Conservation (phyloP, 1,140 invertebrate species). For the Gryllus bimaculatus region DNA sequence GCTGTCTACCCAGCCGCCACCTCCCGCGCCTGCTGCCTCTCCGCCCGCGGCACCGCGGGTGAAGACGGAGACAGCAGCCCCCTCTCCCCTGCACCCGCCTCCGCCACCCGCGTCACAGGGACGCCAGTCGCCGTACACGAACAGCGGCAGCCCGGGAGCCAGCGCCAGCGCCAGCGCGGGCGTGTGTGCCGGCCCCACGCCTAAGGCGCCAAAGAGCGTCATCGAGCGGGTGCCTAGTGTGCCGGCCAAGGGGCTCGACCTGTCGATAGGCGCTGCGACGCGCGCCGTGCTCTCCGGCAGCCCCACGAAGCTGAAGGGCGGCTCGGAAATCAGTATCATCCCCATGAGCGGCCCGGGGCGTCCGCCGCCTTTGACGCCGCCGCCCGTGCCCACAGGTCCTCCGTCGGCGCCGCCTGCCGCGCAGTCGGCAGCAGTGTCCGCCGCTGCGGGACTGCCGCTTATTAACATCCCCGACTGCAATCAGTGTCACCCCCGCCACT, state of each 20-base stretch:
- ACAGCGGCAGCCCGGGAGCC: too few species aligned
- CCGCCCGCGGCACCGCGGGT: too few species aligned
- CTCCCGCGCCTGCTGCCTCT: too few species aligned
- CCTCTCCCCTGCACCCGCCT: too few species aligned
- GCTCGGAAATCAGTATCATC: not conserved
- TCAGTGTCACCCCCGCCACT: not conserved
- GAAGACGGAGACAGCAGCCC: too few species aligned
- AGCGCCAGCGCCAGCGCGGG: too few species aligned
- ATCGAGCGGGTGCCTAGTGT: not conserved
- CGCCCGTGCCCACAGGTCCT: too few species aligned
- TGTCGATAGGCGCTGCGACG: not conserved
- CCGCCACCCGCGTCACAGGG: too few species aligned
- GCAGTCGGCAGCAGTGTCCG: not conserved
- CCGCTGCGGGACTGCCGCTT: not conserved
- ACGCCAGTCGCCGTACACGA: too few species aligned
- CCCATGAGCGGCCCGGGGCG: not conserved
- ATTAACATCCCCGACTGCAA: conserved; percentile 20
- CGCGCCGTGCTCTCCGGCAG: not conserved
- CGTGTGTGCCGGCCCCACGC: too few species aligned
- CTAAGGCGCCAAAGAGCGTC: not conserved
- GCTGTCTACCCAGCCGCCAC: too few species aligned
- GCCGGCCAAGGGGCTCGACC: not conserved
- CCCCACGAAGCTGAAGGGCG: not conserved
- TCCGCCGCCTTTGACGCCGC: not conserved
- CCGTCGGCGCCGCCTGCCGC: too few species aligned